Evolutionary conservation across 2,113 vertebrate genomes (phyloP).

Genomic region (Xenopus borealis): DNA sequence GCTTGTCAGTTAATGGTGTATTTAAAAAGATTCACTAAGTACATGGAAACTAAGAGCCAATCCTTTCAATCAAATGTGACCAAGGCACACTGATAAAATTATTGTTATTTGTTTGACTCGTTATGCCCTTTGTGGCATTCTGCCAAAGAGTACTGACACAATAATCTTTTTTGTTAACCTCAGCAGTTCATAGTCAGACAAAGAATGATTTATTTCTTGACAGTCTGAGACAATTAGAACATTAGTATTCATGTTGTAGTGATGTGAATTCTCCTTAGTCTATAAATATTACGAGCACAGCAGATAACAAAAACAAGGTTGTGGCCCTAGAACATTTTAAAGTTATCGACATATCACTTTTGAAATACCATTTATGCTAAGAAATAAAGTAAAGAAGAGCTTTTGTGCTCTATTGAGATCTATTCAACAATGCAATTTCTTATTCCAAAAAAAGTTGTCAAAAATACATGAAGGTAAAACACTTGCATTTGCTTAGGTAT

Average conservation of each 20-base stretch:
- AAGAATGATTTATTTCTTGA: slow-evolving; percentile 2
- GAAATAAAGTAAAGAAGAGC: not conserved
- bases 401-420: too few species aligned
- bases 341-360: not conserved
- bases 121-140: not conserved
- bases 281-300: not conserved
- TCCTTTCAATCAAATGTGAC: too few species aligned
- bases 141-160: not conserved
- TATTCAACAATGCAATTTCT: too few species aligned
- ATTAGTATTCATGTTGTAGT: slow-evolving; percentile 6
- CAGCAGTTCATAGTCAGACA: slow-evolving; percentile 6
- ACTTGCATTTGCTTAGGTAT: too few species aligned
- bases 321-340: not conserved
- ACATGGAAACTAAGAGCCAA: too few species aligned
- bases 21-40: too few species aligned
- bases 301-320: slow-evolving; percentile 11
- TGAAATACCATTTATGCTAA: not conserved
- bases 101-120: not conserved
- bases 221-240: not conserved
- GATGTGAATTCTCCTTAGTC: slow-evolving; percentile 8
- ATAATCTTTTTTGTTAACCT: slow-evolving; percentile 5
- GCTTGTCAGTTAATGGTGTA: too few species aligned
- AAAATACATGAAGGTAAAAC: too few species aligned
- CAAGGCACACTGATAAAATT: too few species aligned
- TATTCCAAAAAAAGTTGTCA: too few species aligned